phyloP scores from a whole-genome alignment of 2,888 invertebrate species.

The Tillus elongatus region DNA sequence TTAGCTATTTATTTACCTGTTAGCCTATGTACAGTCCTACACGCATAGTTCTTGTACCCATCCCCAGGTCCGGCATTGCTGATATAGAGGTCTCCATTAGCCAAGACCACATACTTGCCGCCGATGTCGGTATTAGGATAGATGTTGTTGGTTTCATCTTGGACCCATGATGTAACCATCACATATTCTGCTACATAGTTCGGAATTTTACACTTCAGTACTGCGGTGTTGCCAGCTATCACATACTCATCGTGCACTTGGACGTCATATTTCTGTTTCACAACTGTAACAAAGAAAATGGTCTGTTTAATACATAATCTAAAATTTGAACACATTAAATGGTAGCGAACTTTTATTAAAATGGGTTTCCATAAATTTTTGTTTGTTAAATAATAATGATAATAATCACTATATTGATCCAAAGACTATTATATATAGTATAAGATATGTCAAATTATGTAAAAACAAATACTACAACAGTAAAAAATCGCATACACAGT shows the following conservation, averaged over 20 bases:
- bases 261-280: constrained; percentile 79
- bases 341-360: constrained; percentile 4
- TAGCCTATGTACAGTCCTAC: constrained; percentile 70
- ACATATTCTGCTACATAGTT: constrained; percentile 82
- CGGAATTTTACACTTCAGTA: constrained; percentile 83
- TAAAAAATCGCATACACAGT: too few species aligned
- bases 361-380: too few species aligned
- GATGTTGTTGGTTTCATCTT: constrained; percentile 70
- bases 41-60: constrained; percentile 71
- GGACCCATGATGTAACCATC: constrained; percentile 82
- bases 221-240: constrained; percentile 82
- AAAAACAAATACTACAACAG: too few species aligned
- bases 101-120: constrained; percentile 67
- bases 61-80: constrained; percentile 69
- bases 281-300: constrained; percentile 52
- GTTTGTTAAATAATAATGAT: too few species aligned
- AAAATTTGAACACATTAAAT: constrained; percentile 5
- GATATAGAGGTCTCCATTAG: constrained; percentile 77
- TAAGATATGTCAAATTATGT: too few species aligned
- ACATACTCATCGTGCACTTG: constrained; percentile 88
- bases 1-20: constrained; percentile 51
- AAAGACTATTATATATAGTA: too few species aligned
- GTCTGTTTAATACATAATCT: constrained; percentile 8
- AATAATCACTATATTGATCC: too few species aligned
- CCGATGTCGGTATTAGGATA: constrained; percentile 66